Evolutionary conservation across 2,113 vertebrate species (phyloP), one percentile per base, ranked within the genome.

Genomic region (Pleuronectes platessa): DNA sequence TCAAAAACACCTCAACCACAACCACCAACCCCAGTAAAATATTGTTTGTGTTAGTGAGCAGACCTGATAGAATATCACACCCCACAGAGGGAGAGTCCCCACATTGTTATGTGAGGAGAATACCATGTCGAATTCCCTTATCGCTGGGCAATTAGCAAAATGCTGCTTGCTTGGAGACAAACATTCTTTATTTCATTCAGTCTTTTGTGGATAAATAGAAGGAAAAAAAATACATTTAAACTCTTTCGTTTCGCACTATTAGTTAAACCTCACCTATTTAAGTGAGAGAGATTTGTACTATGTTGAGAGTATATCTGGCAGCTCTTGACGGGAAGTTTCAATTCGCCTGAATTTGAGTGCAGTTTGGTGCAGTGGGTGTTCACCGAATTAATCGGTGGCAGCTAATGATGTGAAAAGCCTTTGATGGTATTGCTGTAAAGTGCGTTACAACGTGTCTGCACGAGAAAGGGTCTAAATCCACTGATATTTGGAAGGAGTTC

Each of bases 291-390:
- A 17, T 15, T 51, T 17, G 6, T 6, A 17, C 18, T 4, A 2
- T 51, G 47, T 51, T 15, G 20, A 9, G 18, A 20, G 47, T 51
- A 13, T 13, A 42, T 11, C 40, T 42, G 40, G 40, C 12, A 42
- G 40, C 18, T 27, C 5, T 60, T 11, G 6, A 21, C 23, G 6
- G 59, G 56, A 81, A 78, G 68, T 82, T 88, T 55, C 12, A 0
- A 37, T 78, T 17, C 35, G 31, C 81, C 13, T 26, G n/a, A 15
- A 54, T 15, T 51, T 13, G 24, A 59, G 68, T 27, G 63, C 37
- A 49, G 49, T 68, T 72, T 60, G 60, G 72, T 82, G 82, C 49
- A 79, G 0, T 42, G 55, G 49, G 27, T 71, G 66, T 24, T 20
- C 6, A 2, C 47, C 67, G 71, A 61, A 76, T 58, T 15, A 24